Percentiles rank a stretch among this genome's conserved stretches.
Conservation (phyloP, 2,888 invertebrate species). For the Ischnus inquisitorius region DNA sequence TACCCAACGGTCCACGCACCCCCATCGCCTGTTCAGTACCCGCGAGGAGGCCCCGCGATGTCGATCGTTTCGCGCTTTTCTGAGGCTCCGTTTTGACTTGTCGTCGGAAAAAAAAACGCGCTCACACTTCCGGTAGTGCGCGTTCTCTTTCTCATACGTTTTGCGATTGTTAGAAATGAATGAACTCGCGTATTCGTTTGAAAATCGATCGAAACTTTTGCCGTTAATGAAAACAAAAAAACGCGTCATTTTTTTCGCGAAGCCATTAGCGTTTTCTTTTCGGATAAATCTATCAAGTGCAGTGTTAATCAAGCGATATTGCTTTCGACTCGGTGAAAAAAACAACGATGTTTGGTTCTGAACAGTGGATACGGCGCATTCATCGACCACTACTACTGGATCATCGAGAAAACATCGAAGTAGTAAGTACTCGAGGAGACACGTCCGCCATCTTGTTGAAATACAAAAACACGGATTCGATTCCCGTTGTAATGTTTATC, state of each 20-base stretch:
- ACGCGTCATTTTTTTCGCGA: not conserved
- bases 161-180: not conserved
- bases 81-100: not conserved
- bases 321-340: not conserved
- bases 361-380: not conserved
- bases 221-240: not conserved
- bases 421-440: too few relatives aligned
- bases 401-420: too few relatives aligned
- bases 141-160: not conserved
- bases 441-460: not conserved
- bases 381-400: too few relatives aligned
- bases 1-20: not conserved
- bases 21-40: not conserved
- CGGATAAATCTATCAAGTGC: not conserved
- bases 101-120: not conserved
- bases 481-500: not conserved
- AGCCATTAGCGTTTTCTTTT: not conserved
- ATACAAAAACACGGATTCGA: not conserved
- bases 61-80: not conserved
- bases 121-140: not conserved
- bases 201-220: not conserved
- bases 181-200: not conserved
- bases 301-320: not conserved
- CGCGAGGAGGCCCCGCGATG: not conserved
- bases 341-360: not conserved